Base-by-base conservation (phyloP, 2,888 invertebrate species). In the Agrochola lychnidis region DNA sequence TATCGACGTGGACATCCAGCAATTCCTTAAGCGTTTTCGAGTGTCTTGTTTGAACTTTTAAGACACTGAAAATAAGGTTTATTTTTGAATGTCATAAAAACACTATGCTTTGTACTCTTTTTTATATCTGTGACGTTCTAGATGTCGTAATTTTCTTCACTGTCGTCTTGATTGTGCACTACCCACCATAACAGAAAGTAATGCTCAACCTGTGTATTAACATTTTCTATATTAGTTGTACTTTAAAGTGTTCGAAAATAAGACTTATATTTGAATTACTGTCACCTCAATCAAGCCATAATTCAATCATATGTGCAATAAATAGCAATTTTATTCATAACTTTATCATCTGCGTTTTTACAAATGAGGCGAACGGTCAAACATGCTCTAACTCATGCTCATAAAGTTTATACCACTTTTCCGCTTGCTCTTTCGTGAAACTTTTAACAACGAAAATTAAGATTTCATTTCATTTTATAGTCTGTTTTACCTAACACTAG, bases 171-270 rank as follows among this genome's bases (percentile, higher is more conserved):
- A 62, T n/a, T 70, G 70, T 59, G 73, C 77, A 79, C 79, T 80
- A 76, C 88, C 84, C 88, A 85, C 87, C 89, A 89, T 88, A 85
- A 88, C 87, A 74, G 68, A 89, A 89, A 81, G 75, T 79, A 85
- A 85, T 90, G 91, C 91, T 91, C 91, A 91, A 90, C 82, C 75
- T 79, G 66, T 79, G 57, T 79, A 75, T 57, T 63, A 73, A 74
- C 74, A 62, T 56, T 59, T 53, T 85, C 40, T 73, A 63, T 73
- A 78, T 78, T 78, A 82, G 66, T 79, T 74, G 59, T 78, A 82
- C 42, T 77, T 64, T 73, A 79, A 70, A 64, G 68, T 77, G 73
- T 80, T 83, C 75, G 69, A 79, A 73, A 56, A 70, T 86, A 83
- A 78, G 83, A 83, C 86, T 85, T 83, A 76, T 56, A 73, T 75